A percentile compares a stretch with the other conserved stretches of the same genome.
Conservation (phyloP, 2,797 vertebrate genomes). For the Antennarius maculatus region DNA sequence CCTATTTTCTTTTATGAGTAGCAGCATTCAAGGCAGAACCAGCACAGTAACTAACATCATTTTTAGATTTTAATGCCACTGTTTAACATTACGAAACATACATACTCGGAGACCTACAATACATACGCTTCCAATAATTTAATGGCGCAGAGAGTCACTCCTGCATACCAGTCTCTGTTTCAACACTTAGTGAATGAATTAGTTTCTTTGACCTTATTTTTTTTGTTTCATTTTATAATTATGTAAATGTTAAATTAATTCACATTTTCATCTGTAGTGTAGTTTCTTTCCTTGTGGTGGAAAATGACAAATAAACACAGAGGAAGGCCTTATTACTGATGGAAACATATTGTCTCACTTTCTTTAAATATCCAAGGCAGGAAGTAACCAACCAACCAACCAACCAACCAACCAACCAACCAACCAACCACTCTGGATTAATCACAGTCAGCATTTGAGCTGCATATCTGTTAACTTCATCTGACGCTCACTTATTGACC, state of each 20-base stretch:
- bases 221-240: background rate
- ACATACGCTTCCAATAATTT: constrained; percentile 27
- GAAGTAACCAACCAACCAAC: background rate
- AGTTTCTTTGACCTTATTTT: constrained; percentile 7
- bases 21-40: background rate
- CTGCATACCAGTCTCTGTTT: constrained; percentile 5
- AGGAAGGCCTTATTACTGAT: constrained; percentile 24
- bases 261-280: constrained; percentile 10
- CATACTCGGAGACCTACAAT: constrained; percentile 20
- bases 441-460: constrained; percentile 25
- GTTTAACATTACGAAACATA: constrained; percentile 17
- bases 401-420: background rate
- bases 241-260: constrained; percentile 17
- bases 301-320: background rate
- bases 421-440: constrained; percentile 4
- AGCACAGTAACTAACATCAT: constrained; percentile 1
- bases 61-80: constrained; percentile 14
- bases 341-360: constrained; percentile 13
- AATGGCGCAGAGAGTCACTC: constrained; percentile 15
- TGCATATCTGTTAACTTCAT: background rate
- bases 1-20: background rate
- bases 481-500: too few relatives aligned
- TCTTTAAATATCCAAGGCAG: constrained; percentile 26
- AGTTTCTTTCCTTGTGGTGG: constrained; percentile 10
- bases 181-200: background rate